These are phyloP conservation scores for Electrophaes corylata DNA, from an alignment of 2,888 invertebrate genomes.

Conservation along the genomic window DNA sequence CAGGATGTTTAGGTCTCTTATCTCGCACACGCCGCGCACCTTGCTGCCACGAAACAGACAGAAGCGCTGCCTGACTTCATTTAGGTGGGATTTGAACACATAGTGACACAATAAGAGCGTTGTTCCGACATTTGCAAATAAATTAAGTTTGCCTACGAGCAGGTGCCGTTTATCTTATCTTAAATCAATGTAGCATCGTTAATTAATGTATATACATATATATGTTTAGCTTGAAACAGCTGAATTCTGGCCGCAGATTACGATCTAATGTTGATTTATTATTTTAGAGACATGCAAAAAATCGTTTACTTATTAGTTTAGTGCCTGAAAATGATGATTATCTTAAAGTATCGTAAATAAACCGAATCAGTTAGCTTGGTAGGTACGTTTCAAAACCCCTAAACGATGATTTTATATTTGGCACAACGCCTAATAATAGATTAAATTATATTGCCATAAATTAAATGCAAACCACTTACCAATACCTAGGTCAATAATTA, in stretches of 20 bases:
- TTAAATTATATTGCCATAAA: no score
- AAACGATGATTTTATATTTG: no score
- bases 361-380: neutral
- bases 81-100: constrained; percentile 56
- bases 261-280: constrained; percentile 53
- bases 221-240: constrained; percentile 45
- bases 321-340: neutral
- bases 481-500: neutral
- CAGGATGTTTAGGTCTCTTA: constrained; percentile 80
- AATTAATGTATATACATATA: constrained; percentile 63
- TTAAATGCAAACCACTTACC: neutral
- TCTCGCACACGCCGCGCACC: constrained; percentile 80
- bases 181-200: constrained; percentile 63
- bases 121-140: constrained; percentile 71
- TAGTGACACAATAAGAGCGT: constrained; percentile 53
- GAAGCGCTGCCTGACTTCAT: neutral
- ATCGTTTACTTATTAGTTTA: no score
- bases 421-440: no score
- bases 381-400: neutral
- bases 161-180: constrained; percentile 74
- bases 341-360: neutral
- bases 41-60: constrained; percentile 50
- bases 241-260: constrained; percentile 48
- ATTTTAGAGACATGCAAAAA: constrained; percentile 13
- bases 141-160: constrained; percentile 67